Evolutionary conservation across 2,797 vertebrate species (phyloP).

Genomic region (Myripristis jacobus): DNA sequence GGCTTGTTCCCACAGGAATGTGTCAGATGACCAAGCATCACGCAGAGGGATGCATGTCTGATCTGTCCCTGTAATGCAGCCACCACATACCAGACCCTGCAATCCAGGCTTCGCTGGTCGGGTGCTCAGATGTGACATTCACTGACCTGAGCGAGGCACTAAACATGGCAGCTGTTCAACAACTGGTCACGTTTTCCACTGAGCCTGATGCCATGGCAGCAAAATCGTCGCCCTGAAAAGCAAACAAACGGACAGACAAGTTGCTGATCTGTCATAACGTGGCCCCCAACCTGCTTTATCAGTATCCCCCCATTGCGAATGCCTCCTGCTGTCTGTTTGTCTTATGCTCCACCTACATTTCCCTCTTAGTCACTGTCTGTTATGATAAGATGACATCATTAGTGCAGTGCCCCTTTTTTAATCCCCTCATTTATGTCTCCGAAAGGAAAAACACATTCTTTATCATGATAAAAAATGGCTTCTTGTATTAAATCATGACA

Average conservation of each 20-base stretch:
- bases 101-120: conserved; percentile 9
- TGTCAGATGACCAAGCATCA: conserved; percentile 60
- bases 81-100: conserved; percentile 52
- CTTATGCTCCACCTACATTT: conserved; percentile 52
- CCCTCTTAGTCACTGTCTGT: conserved; percentile 34
- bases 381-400: conserved; percentile 35
- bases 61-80: conserved; percentile 43
- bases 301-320: conserved; percentile 30
- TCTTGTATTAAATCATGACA: background rate
- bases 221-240: conserved; percentile 59
- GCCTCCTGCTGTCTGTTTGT: conserved; percentile 61
- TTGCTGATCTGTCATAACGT: conserved; percentile 45
- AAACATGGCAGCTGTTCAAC: conserved; percentile 46
- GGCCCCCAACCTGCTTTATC: conserved; percentile 65
- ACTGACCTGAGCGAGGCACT: conserved; percentile 37
- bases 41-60: conserved; percentile 51
- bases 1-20: conserved; percentile 62
- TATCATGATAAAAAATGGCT: conserved; percentile 3
- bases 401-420: conserved; percentile 1
- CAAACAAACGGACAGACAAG: conserved; percentile 52
- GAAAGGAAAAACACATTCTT: background rate
- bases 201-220: conserved; percentile 30
- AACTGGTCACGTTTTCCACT: conserved; percentile 72
- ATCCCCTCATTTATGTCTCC: background rate
- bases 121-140: conserved; percentile 53